These are phyloP conservation scores for Ptychobarbus kaznakovi DNA, from an alignment of 2,797 vertebrate species.

Conservation along the genomic window DNA sequence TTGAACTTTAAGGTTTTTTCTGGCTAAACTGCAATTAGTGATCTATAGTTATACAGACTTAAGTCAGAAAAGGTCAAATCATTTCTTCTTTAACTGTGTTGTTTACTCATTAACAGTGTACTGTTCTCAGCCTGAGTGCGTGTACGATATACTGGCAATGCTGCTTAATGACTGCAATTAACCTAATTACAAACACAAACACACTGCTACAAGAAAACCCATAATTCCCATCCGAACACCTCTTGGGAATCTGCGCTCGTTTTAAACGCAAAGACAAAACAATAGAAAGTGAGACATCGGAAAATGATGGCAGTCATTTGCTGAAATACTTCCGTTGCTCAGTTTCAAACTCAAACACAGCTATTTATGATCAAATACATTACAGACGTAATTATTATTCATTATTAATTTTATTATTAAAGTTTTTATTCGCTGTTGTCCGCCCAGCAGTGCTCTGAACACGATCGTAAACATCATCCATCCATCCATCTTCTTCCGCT, in stretches of 20 bases:
- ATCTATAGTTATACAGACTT: background rate
- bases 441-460: background rate
- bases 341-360: background rate
- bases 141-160: slow-evolving; percentile 34
- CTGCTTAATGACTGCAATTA: slow-evolving; percentile 70
- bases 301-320: slow-evolving; percentile 37
- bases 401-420: too few relatives aligned
- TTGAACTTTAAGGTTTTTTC: background rate
- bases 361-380: background rate
- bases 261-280: slow-evolving; percentile 56
- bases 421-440: background rate
- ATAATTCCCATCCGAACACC: slow-evolving; percentile 52
- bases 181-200: slow-evolving; percentile 68
- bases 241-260: slow-evolving; percentile 62
- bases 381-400: too few relatives aligned
- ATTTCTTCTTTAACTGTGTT: background rate
- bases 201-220: slow-evolving; percentile 56
- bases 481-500: too few relatives aligned
- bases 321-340: background rate
- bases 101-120: background rate
- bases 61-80: too few relatives aligned
- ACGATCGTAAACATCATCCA: background rate
- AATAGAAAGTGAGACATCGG: slow-evolving; percentile 52
- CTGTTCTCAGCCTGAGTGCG: background rate
- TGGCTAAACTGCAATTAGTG: background rate